Evolutionary conservation across 2,888 invertebrate genomes (phyloP).

Genomic region (Mythimna pallens): DNA sequence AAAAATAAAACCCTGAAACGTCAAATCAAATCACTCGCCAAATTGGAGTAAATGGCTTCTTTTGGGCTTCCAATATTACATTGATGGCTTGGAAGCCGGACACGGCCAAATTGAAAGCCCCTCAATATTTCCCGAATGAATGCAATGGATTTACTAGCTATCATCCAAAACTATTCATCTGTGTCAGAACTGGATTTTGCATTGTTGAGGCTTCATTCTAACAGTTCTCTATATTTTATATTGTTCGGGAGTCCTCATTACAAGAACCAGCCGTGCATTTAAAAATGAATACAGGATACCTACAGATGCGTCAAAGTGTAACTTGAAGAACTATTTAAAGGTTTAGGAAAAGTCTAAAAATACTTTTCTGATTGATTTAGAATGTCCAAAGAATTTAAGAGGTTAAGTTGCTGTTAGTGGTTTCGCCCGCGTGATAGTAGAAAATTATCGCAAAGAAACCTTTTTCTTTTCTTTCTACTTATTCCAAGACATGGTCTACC

Average conservation of each 20-base stretch:
- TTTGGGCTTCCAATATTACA: slow-evolving; percentile 57
- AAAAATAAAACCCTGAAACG: slow-evolving; percentile 24
- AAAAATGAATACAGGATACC: not conserved
- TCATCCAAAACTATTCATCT: slow-evolving; percentile 47
- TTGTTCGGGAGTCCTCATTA: not conserved
- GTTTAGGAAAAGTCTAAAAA: not conserved
- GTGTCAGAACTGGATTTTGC: slow-evolving; percentile 37
- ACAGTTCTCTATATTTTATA: not conserved
- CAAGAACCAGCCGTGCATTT: not conserved
- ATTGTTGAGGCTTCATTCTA: slow-evolving; percentile 14
- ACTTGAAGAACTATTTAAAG: not conserved
- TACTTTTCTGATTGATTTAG: not conserved
- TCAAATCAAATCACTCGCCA: slow-evolving; percentile 55
- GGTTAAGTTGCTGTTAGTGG: too few relatives aligned
- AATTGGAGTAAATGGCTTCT: slow-evolving; percentile 57
- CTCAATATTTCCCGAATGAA: slow-evolving; percentile 44
- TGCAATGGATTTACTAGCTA: slow-evolving; percentile 31
- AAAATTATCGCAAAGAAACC: too few relatives aligned
- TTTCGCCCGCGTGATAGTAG: too few relatives aligned
- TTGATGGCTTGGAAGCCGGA: slow-evolving; percentile 22
- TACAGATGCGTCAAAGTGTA: not conserved
- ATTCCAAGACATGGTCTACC: too few relatives aligned
- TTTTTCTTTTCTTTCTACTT: too few relatives aligned
- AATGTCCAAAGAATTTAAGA: too few relatives aligned
- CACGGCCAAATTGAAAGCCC: slow-evolving; percentile 25